A percentile compares a stretch with the other conserved stretches of the same genome.
phyloP scores from a whole-genome alignment of 2,888 invertebrate species.

The Acleris holmiana region DNA sequence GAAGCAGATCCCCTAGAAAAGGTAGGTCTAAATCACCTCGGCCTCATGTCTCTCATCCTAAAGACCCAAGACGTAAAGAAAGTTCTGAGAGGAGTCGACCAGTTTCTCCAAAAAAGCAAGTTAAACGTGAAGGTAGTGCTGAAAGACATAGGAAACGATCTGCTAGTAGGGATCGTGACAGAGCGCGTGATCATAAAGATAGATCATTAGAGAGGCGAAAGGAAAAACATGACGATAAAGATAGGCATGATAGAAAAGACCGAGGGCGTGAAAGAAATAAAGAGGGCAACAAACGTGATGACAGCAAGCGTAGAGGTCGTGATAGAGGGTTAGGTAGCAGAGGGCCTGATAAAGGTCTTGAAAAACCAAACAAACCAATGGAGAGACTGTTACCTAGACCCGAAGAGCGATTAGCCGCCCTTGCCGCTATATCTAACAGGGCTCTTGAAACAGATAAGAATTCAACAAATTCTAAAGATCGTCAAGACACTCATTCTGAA shows the following conservation, averaged over 20 bases:
- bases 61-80: slow-evolving; percentile 74
- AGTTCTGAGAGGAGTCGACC: slow-evolving; percentile 79
- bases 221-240: slow-evolving; percentile 83
- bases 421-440: slow-evolving; percentile 81
- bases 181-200: slow-evolving; percentile 79
- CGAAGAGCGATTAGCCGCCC: slow-evolving; percentile 86
- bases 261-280: slow-evolving; percentile 87
- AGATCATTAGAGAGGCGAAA: slow-evolving; percentile 78
- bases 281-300: slow-evolving; percentile 77
- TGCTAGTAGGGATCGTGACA: slow-evolving; percentile 78
- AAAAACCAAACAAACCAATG: slow-evolving; percentile 85
- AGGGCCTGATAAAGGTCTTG: slow-evolving; percentile 80
- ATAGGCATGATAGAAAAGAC: slow-evolving; percentile 87
- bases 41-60: slow-evolving; percentile 66
- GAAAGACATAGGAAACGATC: slow-evolving; percentile 75
- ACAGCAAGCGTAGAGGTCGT: slow-evolving; percentile 80
- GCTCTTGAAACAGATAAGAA: slow-evolving; percentile 75
- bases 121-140: slow-evolving; percentile 68
- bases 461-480: slow-evolving; percentile 75
- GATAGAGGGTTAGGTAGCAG: slow-evolving; percentile 77
- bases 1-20: slow-evolving; percentile 79
- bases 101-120: slow-evolving; percentile 77
- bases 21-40: slow-evolving; percentile 76
- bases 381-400: slow-evolving; percentile 86
- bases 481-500: slow-evolving; percentile 76